phyloP scores from a whole-genome alignment of 2,797 vertebrate genomes.

The Yasuhikotakia modesta region DNA sequence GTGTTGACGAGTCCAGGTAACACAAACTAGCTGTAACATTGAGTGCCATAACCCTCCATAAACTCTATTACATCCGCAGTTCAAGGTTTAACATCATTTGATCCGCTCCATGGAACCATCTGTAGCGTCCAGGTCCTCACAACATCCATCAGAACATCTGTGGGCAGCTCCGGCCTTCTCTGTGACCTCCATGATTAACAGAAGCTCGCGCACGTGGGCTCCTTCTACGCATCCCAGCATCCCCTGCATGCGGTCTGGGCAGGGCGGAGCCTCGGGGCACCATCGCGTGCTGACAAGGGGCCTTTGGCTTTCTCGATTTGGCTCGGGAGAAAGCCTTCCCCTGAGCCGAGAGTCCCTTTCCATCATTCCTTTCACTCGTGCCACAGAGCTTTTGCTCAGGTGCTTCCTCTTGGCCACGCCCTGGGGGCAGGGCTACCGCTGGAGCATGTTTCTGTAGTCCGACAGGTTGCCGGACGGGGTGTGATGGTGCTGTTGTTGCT shows the following conservation, averaged over 20 bases:
- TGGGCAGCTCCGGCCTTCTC: conserved; percentile 5
- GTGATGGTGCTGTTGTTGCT: conserved; percentile 78
- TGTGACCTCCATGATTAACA: conserved; percentile 10
- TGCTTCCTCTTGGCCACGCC: conserved; percentile 48
- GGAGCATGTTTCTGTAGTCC: conserved; percentile 84
- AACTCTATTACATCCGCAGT: background rate
- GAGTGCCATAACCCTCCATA: conserved; percentile 59
- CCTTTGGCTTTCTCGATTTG: conserved; percentile 54
- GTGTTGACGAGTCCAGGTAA: conserved; percentile 14
- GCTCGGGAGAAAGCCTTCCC: conserved; percentile 44
- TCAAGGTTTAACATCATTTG: background rate
- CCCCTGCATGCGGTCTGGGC: conserved; percentile 38
- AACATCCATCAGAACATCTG: background rate
- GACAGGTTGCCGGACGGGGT: conserved; percentile 77
- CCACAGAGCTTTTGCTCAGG: conserved; percentile 38
- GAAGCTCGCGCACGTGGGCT: conserved; percentile 3
- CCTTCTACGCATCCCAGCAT: conserved; percentile 43
- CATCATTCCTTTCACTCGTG: conserved; percentile 48
- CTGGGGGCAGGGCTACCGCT: conserved; percentile 68
- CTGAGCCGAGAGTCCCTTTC: conserved; percentile 40
- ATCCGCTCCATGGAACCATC: background rate
- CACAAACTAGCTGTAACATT: conserved; percentile 30
- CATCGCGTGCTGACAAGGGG: conserved; percentile 44
- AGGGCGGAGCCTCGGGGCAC: conserved; percentile 9
- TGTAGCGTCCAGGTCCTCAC: conserved; percentile 5